Evolutionary conservation across 2,888 invertebrate genomes (phyloP), one percentile per base, ranked within the genome.

Genomic region (Drepana falcataria): DNA sequence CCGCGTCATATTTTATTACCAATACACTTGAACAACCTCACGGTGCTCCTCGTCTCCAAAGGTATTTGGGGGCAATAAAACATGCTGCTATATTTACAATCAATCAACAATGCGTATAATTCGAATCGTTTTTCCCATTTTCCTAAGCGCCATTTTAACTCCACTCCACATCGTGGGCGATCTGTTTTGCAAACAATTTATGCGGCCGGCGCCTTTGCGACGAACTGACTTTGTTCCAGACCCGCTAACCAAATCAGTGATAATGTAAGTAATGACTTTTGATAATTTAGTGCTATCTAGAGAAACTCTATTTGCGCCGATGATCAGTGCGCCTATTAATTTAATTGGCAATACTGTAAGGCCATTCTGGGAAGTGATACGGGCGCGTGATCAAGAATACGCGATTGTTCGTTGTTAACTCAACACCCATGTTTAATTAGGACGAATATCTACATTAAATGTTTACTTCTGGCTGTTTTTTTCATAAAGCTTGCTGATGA

Each of bases 181-280:
- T 85, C 86, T 65, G 69, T 77, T 81, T 82, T 73, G 77, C 79
- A 83, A 83, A 70, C 81, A 85, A 87, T 89, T 87, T 87, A 88
- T 85, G 77, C 61, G 74, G 62, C 71, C 83, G 84, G 85, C 80
- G 77, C 77, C 82, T 86, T 85, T 83, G 74, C 66, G 61, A 69
- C 63, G 63, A 60, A 65, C 64, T 73, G 73, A 75, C 66, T 64
- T 55, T 51, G 53, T 44, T 48, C 63, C 62, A 66, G 75, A 76
- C 71, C 75, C 72, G 75, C 76, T 81, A 81, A 84, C 83, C 77
- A 77, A 86, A 85, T 87, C 82, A 73, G 61, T 70, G 79, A 83
- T 82, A 81, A 78, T 75, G 69, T 84, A 79, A 81, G 67, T 84
- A 84, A 85, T 81, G 79, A 71, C 63, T 61, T 55, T 65, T 74